phyloP scores from a whole-genome alignment of 2,888 invertebrate species.

The Sarcophaga rosellei region DNA sequence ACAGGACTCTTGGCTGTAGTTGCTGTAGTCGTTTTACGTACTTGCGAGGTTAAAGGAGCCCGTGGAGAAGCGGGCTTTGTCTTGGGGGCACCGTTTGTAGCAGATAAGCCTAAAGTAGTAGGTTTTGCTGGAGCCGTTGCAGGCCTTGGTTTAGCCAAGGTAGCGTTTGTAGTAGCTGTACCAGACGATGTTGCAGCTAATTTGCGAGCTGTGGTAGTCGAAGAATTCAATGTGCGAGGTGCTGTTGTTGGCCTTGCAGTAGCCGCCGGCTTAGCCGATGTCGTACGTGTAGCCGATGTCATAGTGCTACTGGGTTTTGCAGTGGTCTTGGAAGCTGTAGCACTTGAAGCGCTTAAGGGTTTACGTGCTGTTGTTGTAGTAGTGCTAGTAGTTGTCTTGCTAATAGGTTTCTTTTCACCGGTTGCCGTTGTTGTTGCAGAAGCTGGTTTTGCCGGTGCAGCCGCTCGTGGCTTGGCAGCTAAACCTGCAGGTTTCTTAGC shows the following conservation, averaged over 20 bases:
- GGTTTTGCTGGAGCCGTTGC: constrained; percentile 70
- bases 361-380: constrained; percentile 62
- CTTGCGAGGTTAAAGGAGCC: constrained; percentile 75
- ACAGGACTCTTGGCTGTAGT: constrained; percentile 72
- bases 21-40: constrained; percentile 74
- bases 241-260: constrained; percentile 66
- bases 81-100: constrained; percentile 73
- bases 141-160: constrained; percentile 71
- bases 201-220: constrained; percentile 69
- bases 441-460: constrained; percentile 69
- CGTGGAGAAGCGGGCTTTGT: constrained; percentile 77
- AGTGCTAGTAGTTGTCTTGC: constrained; percentile 24
- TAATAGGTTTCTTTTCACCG: constrained; percentile 55
- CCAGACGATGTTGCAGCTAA: constrained; percentile 55
- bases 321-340: constrained; percentile 60
- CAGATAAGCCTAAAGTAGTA: constrained; percentile 69
- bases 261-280: constrained; percentile 62
- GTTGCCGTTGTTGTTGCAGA: constrained; percentile 5
- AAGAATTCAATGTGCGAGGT: constrained; percentile 57
- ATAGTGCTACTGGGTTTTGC: constrained; percentile 68
- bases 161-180: constrained; percentile 61
- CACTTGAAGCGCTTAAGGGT: constrained; percentile 64
- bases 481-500: constrained; percentile 45
- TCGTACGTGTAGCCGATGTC: constrained; percentile 69
- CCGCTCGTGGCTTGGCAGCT: constrained; percentile 63